phyloP scores from a whole-genome alignment of 2,888 invertebrate species.

The Bedellia somnulentella region DNA sequence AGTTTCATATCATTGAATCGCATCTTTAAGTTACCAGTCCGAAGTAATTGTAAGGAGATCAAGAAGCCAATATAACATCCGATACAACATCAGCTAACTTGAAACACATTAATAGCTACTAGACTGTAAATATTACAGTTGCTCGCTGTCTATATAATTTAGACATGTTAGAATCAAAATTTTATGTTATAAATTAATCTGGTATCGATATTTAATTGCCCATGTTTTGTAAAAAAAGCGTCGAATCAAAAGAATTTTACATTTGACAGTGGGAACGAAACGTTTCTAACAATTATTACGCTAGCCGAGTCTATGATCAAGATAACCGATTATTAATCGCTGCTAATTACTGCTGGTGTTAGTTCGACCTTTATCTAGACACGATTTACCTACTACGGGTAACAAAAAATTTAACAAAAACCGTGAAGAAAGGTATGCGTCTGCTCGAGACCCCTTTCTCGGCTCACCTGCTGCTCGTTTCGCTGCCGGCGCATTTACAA shows the following conservation, averaged over 20 bases:
- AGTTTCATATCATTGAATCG: constrained; percentile 3
- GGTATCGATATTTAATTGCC: constrained; percentile 2
- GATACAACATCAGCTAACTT: no score
- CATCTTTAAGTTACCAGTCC: constrained; percentile 3
- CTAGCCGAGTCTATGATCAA: constrained; percentile 39
- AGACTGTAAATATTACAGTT: no score
- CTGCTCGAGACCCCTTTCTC: constrained; percentile 24
- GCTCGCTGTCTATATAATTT: no score
- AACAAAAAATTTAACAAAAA: constrained; percentile 48
- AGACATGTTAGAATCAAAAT: no score
- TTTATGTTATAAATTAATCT: constrained; percentile 1
- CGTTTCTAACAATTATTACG: constrained; percentile 37
- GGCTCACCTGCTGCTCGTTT: constrained; percentile 53
- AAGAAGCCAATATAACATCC: no score
- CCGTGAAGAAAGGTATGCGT: constrained; percentile 47
- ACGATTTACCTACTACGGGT: constrained; percentile 37
- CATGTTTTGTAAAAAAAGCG: constrained; percentile 6
- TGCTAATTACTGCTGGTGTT: constrained; percentile 61
- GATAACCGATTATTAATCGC: constrained; percentile 59
- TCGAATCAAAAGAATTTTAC: constrained; percentile 15
- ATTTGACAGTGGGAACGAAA: constrained; percentile 16
- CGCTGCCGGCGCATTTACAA: constrained; percentile 40
- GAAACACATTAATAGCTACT: no score
- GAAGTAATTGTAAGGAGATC: no score
- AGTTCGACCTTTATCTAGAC: constrained; percentile 56